Percentiles rank a stretch among this genome's conserved stretches.
phyloP scores from a whole-genome alignment of 2,888 invertebrate species.

The Caenorhabditis sp. region DNA sequence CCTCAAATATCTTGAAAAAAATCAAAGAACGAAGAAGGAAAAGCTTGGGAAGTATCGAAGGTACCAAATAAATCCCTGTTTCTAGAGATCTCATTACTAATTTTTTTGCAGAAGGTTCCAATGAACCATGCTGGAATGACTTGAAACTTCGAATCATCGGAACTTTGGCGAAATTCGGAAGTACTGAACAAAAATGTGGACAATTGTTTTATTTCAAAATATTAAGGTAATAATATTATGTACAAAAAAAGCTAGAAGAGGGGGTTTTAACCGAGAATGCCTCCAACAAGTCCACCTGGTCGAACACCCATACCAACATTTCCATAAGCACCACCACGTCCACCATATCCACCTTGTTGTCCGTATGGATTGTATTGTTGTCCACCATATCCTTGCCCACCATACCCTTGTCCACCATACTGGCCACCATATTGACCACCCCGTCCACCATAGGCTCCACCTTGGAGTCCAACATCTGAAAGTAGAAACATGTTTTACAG shows the following conservation, averaged over 20 bases:
- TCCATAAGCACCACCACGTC: neutral
- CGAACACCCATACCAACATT: neutral
- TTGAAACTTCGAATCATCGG: constrained; percentile 34
- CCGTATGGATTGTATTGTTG: neutral
- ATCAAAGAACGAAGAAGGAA: constrained; percentile 19
- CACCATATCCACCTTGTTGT: neutral
- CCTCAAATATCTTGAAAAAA: constrained; percentile 30
- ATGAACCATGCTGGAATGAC: constrained; percentile 18
- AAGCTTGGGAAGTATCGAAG: constrained; percentile 37
- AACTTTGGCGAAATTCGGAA: constrained; percentile 22
- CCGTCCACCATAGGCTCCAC: constrained; percentile 1
- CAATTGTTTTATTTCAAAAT: constrained; percentile 13
- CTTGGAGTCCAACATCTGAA: neutral
- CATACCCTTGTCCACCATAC: neutral
- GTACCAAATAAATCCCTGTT: neutral
- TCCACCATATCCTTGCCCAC: neutral
- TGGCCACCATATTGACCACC: neutral
- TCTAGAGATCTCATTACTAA: too few relatives aligned
- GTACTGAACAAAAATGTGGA: constrained; percentile 31
- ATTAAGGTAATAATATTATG: constrained; percentile 1
- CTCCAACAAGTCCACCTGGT: neutral
- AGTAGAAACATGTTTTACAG: neutral
- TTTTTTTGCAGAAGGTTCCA: neutral
- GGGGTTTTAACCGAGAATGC: neutral
- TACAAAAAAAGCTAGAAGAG: neutral